phyloP scores from a whole-genome alignment of 2,888 invertebrate genomes.

The Cheilosia impressa region DNA sequence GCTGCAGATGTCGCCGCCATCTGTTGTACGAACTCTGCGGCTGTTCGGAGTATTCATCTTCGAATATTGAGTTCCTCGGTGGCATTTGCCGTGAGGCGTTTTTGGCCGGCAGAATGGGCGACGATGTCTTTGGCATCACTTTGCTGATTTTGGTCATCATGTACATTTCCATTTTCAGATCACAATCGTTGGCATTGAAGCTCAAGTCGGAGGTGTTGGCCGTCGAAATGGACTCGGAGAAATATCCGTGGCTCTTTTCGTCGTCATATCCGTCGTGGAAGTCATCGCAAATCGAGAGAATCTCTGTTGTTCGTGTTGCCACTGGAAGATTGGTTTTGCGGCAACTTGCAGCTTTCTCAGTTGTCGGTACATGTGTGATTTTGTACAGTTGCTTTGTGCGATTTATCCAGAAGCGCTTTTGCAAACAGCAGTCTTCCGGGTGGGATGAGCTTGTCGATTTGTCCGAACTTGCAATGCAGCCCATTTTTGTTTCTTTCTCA shows the following conservation, averaged over 20 bases:
- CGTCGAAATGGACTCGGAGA: constrained; percentile 73
- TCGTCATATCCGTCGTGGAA: constrained; percentile 72
- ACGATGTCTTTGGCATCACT: constrained; percentile 81
- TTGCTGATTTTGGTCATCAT: constrained; percentile 80
- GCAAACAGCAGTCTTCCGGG: constrained; percentile 4
- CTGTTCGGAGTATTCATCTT: constrained; percentile 1
- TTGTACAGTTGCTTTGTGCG: constrained; percentile 29
- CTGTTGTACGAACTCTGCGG: constrained; percentile 77
- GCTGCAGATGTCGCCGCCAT: constrained; percentile 79
- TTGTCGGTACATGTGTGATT: not conserved
- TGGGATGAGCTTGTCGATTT: constrained; percentile 20
- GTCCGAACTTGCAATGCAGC: constrained; percentile 47
- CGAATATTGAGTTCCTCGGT: constrained; percentile 63
- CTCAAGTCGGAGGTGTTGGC: constrained; percentile 49
- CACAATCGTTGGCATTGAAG: constrained; percentile 59
- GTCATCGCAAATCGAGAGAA: constrained; percentile 79
- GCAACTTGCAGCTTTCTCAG: not conserved
- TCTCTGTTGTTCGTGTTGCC: constrained; percentile 49
- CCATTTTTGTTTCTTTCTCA: constrained; percentile 26
- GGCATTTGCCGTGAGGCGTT: constrained; percentile 79
- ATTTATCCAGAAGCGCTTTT: constrained; percentile 22
- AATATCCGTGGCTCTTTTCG: constrained; percentile 76
- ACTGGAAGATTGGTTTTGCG: constrained; percentile 31
- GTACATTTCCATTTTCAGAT: constrained; percentile 82
- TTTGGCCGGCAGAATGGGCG: constrained; percentile 79